Base-by-base conservation (phyloP, 2,113 vertebrate species). In the Polypterus senegalus region DNA sequence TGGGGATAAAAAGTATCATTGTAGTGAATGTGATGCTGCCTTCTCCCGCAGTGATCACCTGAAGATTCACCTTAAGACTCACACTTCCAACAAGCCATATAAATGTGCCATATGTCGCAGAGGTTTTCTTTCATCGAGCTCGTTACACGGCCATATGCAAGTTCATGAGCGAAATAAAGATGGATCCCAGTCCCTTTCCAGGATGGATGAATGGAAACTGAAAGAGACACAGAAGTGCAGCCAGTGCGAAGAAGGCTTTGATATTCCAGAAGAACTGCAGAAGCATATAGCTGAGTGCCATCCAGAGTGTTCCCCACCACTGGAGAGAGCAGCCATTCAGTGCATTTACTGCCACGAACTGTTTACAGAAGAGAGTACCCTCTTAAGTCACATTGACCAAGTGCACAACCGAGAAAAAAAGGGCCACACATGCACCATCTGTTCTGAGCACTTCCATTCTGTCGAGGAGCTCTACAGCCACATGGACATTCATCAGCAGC, bases 31-130 rank as follows among this genome's bases (percentile, higher is more conserved):
- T 56, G 92, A 98, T 9, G 94, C 96, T 0, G 92, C 96, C 0
- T 98, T 98, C 80, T 98, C 96, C 47, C 89, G 96, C 71, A 98
- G 94, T 0, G 96, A 98, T 76, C 96, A 98, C 73, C 88, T 98
- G 57, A 98, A 97, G 83, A 98, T 98, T 76, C 96, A 98, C 81
- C 86, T 98, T 82, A 98, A 98, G 89, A 98, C 96, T 62, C 96
- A 98, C 86, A 91, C 92, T 1, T 93, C 94, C 77, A 93, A 92
- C 89, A 98, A 98, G 87, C 94, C 94, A 81, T 94, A 97, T 77
- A 97, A 97, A 79, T 98, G 96, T 87, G 91, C 92, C 70, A 92
- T 98, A 83, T 98, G 96, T 75, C 90, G 91, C 10, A 83, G 96
- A 59, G 96, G 94, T 46, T 98, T 98, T 77, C 88, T 96, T 56